These are phyloP conservation scores for Embidobia sp. DNA, from an alignment of 2,888 invertebrate genomes.

Conservation along the genomic window DNA sequence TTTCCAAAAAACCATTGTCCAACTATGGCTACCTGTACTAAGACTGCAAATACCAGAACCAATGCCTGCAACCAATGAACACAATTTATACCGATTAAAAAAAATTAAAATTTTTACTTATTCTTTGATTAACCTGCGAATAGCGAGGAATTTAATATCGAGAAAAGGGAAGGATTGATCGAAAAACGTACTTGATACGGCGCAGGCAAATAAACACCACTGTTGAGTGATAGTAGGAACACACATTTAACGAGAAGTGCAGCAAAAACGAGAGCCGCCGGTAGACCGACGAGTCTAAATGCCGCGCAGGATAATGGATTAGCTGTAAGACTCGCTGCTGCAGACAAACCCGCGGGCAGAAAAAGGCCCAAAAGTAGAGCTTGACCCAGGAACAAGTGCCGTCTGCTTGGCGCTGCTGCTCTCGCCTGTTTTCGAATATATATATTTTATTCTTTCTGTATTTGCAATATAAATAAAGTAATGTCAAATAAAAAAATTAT, in stretches of 20 bases:
- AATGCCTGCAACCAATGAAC: slow-evolving; percentile 83
- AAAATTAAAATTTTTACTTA: neutral
- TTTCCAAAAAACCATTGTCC: slow-evolving; percentile 92
- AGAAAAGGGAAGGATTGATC: no score
- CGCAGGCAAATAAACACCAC: slow-evolving; percentile 95
- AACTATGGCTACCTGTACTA: slow-evolving; percentile 93
- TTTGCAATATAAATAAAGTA: no score
- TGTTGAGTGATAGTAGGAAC: slow-evolving; percentile 94
- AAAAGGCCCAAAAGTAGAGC: slow-evolving; percentile 92
- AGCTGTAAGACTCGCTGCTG: slow-evolving; percentile 89
- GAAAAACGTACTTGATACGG: slow-evolving; percentile 89
- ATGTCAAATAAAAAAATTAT: no score
- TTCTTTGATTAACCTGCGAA: no score
- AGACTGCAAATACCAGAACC: slow-evolving; percentile 93
- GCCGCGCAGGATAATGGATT: slow-evolving; percentile 91
- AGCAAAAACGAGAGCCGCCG: slow-evolving; percentile 93
- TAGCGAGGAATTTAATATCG: no score
- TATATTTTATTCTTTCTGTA: no score
- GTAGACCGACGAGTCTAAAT: slow-evolving; percentile 89
- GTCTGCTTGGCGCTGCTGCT: slow-evolving; percentile 90
- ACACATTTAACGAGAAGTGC: slow-evolving; percentile 96
- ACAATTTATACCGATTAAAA: no score
- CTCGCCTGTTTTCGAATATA: slow-evolving; percentile 84
- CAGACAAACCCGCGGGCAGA: slow-evolving; percentile 90
- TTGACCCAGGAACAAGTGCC: slow-evolving; percentile 93